Evolutionary conservation across 2,888 invertebrate species (phyloP).

Genomic region (Athalia rosae): DNA sequence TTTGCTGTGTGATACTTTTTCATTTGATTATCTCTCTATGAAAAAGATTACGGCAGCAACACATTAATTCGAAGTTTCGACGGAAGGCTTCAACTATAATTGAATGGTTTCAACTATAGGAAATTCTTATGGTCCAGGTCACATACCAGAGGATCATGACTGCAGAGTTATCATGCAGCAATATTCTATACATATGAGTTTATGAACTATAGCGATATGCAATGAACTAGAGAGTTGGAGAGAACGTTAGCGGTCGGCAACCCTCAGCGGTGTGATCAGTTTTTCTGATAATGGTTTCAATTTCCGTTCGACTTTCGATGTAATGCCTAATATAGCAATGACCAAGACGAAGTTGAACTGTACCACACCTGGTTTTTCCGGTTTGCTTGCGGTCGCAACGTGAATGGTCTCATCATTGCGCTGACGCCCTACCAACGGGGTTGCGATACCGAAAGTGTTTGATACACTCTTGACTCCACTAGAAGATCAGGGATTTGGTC

Average conservation of each 20-base stretch:
- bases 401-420: background rate
- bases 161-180: too few species aligned
- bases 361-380: slow-evolving; percentile 26
- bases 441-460: slow-evolving; percentile 19
- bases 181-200: too few species aligned
- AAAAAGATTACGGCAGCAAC: too few species aligned
- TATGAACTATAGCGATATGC: too few species aligned
- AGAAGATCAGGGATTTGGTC: slow-evolving; percentile 6
- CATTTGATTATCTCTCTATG: too few species aligned
- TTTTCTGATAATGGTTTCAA: slow-evolving; percentile 47
- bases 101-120: too few species aligned
- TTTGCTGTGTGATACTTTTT: too few species aligned
- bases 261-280: slow-evolving; percentile 18
- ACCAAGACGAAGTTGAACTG: slow-evolving; percentile 24
- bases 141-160: too few species aligned
- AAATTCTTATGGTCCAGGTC: too few species aligned
- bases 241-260: slow-evolving; percentile 12
- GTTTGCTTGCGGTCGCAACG: slow-evolving; percentile 11
- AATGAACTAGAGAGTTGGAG: too few species aligned
- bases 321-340: slow-evolving; percentile 50
- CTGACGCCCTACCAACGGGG: background rate
- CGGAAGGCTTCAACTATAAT: too few species aligned
- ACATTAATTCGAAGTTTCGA: too few species aligned
- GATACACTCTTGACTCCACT: slow-evolving; percentile 18
- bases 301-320: slow-evolving; percentile 55